phyloP scores from a whole-genome alignment of 2,797 vertebrate genomes.

The Sebastes nivosus region DNA sequence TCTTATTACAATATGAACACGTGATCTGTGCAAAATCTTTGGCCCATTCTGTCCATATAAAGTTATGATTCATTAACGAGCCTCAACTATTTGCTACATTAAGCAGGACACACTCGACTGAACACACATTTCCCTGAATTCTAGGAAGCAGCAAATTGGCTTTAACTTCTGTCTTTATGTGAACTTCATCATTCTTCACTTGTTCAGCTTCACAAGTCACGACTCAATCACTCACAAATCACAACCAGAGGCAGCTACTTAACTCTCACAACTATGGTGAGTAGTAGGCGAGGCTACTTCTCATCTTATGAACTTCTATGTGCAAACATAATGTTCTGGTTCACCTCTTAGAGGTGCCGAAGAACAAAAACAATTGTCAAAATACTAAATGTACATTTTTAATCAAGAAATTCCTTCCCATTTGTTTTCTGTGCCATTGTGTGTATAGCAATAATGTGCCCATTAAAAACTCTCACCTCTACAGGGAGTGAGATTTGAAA shows the following conservation, averaged over 20 bases:
- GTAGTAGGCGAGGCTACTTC: not conserved
- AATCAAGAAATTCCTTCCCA: not conserved
- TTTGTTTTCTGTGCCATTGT: not conserved
- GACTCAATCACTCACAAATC: not conserved
- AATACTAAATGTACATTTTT: not conserved
- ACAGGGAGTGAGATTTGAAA: not conserved
- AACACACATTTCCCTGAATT: not conserved
- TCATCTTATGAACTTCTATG: not conserved
- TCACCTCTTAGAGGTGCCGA: not conserved
- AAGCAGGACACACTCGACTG: not conserved
- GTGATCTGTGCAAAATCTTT: not conserved
- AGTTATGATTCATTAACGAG: not conserved
- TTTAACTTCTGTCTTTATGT: conserved; percentile 8
- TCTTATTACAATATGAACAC: not conserved
- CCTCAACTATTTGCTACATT: not conserved
- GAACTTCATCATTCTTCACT: not conserved
- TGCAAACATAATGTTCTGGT: not conserved
- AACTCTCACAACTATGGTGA: not conserved
- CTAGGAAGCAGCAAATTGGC: conserved; percentile 9
- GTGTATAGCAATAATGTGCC: not conserved
- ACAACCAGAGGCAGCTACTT: not conserved
- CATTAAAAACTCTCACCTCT: not conserved
- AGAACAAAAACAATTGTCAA: not conserved
- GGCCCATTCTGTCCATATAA: not conserved
- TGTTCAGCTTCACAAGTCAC: conserved; percentile 4